Conservation (phyloP, 2,113 vertebrate genomes). For the Empidonax traillii region DNA sequence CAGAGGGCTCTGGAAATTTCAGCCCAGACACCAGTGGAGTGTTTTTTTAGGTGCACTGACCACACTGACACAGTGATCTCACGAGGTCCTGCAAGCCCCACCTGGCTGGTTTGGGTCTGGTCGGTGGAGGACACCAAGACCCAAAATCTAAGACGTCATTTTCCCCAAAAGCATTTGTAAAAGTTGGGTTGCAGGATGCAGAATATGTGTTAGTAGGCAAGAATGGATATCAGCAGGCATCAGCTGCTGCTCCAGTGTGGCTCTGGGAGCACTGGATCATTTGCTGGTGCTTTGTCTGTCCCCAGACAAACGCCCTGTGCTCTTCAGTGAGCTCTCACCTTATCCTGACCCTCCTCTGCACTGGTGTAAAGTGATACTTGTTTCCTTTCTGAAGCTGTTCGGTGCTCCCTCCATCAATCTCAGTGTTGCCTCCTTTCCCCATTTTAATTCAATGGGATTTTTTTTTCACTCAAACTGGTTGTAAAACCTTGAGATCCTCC, state of each 20-base stretch:
- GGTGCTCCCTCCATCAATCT: not conserved
- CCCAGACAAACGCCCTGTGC: not conserved
- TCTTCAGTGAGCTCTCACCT: not conserved
- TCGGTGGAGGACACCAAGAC: not conserved
- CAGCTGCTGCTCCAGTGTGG: not conserved
- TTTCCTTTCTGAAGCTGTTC: not conserved
- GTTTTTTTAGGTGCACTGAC: not conserved
- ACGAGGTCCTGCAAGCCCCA: not conserved
- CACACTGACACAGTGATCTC: not conserved
- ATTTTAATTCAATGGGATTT: not conserved
- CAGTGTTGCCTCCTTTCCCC: not conserved
- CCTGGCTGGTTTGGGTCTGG: not conserved
- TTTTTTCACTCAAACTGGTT: not conserved
- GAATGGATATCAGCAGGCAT: not conserved
- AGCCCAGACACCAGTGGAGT: not conserved
- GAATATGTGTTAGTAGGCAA: not conserved
- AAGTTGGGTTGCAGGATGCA: not conserved
- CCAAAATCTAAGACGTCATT: not conserved
- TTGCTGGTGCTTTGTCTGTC: not conserved
- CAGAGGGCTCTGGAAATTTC: not conserved
- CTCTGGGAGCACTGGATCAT: not conserved
- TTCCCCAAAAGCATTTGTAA: not conserved
- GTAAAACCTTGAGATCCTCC: not conserved
- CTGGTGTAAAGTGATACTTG: not conserved
- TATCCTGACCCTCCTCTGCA: not conserved